These are phyloP conservation scores for Crotalus helleri DNA, from an alignment of 2,113 vertebrate species.

Conservation along the genomic window DNA sequence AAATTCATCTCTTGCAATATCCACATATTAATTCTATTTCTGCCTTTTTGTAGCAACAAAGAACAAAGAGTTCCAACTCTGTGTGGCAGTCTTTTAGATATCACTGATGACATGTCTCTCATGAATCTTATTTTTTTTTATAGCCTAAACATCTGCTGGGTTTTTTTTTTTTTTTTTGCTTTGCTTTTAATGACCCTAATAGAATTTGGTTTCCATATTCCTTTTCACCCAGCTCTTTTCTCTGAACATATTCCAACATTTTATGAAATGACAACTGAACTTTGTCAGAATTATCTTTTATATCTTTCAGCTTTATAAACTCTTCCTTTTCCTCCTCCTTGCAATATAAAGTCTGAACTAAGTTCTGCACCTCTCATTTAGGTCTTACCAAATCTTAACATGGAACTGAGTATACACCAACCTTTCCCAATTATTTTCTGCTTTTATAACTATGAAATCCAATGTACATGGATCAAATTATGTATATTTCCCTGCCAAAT, in stretches of 20 bases:
- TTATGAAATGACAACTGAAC: not conserved
- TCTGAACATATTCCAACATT: not conserved
- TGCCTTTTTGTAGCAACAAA: not conserved
- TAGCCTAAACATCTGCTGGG: not conserved
- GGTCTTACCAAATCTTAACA: not conserved
- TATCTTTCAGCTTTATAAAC: not conserved
- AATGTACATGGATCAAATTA: not conserved
- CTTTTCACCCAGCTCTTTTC: not conserved
- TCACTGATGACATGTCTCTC: not conserved
- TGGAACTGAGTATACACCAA: not conserved
- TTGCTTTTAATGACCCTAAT: not conserved
- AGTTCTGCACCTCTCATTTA: slow-evolving; percentile 19
- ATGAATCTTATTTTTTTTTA: not conserved
- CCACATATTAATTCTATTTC: not conserved
- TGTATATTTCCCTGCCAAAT: not conserved
- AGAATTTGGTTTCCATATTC: not conserved
- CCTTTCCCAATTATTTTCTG: not conserved
- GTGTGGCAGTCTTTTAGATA: not conserved
- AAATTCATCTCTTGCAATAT: not conserved
- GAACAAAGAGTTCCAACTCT: not conserved
- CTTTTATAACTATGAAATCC: not conserved
- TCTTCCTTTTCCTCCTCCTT: not conserved
- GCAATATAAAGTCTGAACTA: slow-evolving; percentile 33
- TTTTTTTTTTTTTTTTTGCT: not conserved
- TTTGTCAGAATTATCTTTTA: not conserved